Conservation (phyloP, 2,797 vertebrate genomes). For the Neosilurus mollespiculum region DNA sequence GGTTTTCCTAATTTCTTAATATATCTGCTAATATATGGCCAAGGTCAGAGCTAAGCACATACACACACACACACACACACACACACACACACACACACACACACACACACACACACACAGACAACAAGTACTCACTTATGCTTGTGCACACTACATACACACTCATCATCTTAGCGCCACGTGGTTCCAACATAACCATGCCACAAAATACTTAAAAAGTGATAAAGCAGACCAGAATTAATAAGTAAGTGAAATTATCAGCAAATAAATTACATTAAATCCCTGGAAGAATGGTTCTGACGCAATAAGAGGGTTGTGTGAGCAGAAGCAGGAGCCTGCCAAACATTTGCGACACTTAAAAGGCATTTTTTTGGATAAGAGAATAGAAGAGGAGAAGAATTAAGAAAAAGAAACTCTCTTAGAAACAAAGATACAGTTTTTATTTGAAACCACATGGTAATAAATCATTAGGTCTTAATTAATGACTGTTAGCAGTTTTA, state of each 20-base stretch:
- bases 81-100: background rate
- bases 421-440: slow-evolving; percentile 73
- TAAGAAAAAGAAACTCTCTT: slow-evolving; percentile 58
- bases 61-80: slow-evolving; percentile 21
- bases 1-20: slow-evolving; percentile 17
- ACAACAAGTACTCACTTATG: background rate
- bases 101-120: slow-evolving; percentile 5
- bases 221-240: slow-evolving; percentile 36
- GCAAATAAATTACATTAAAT: slow-evolving; percentile 39
- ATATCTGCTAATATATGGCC: slow-evolving; percentile 42
- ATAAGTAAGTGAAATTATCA: slow-evolving; percentile 25
- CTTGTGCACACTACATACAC: background rate
- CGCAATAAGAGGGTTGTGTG: slow-evolving; percentile 56
- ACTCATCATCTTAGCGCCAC: background rate
- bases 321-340: slow-evolving; percentile 56
- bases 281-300: slow-evolving; percentile 50
- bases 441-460: slow-evolving; percentile 67
- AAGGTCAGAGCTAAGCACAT: slow-evolving; percentile 49
- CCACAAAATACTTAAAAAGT: slow-evolving; percentile 1
- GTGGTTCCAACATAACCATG: background rate
- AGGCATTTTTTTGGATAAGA: slow-evolving; percentile 59
- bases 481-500: slow-evolving; percentile 72
- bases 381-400: slow-evolving; percentile 60
- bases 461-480: slow-evolving; percentile 82
- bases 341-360: slow-evolving; percentile 60